A percentile compares a stretch with the other conserved stretches of the same genome.
These are phyloP conservation scores for Phalacrocorax brasilianus DNA, from an alignment of 2,113 vertebrate genomes.

Conservation along the genomic window DNA sequence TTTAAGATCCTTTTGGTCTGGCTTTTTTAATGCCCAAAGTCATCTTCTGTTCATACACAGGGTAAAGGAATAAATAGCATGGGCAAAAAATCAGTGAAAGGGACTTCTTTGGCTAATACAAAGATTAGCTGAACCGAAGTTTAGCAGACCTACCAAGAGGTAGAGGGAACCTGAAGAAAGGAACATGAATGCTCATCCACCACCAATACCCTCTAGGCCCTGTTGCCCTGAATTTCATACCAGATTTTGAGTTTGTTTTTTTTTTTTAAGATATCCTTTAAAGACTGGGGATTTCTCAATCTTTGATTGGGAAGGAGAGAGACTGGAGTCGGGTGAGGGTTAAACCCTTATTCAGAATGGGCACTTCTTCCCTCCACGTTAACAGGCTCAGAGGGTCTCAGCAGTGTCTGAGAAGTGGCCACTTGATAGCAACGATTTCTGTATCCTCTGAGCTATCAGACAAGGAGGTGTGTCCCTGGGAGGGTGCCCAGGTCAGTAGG, in stretches of 20 bases:
- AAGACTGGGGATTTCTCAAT: not conserved
- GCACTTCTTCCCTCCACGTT: not conserved
- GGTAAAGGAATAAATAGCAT: not conserved
- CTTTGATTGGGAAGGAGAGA: not conserved
- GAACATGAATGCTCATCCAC: not conserved
- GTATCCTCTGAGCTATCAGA: not conserved
- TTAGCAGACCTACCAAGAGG: no score
- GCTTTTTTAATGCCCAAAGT: not conserved
- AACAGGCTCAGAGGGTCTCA: not conserved
- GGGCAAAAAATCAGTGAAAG: not conserved
- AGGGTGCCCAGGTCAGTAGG: not conserved
- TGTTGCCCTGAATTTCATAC: not conserved
- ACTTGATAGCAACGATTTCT: not conserved
- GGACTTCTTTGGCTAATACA: not conserved
- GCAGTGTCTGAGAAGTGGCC: not conserved
- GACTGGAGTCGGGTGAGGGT: not conserved
- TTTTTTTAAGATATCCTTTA: not conserved
- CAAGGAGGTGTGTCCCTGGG: not conserved
- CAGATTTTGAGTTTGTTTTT: not conserved
- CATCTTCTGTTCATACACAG: not conserved
- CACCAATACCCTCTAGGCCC: not conserved
- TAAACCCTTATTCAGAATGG: not conserved
- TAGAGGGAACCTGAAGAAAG: not conserved
- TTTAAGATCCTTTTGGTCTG: not conserved
- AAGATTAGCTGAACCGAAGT: no score